Conservation (phyloP, 2,113 vertebrate genomes). For the Trinectes maculatus region DNA sequence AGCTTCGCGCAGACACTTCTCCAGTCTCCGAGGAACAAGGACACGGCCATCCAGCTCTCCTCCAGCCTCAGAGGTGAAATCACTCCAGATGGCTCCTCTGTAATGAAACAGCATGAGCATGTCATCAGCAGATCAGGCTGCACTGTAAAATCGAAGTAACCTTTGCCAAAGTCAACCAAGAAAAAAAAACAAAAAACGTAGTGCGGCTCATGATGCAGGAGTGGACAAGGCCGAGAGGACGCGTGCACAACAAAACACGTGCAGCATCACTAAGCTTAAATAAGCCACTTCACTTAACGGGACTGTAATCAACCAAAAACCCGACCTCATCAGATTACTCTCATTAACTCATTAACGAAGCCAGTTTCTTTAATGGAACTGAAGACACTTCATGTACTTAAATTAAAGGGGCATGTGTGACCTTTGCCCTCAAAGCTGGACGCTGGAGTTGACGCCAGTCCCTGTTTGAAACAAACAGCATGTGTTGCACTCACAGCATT, state of each 20-base stretch:
- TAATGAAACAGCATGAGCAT: slow-evolving; percentile 32
- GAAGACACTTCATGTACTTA: neutral
- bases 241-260: slow-evolving; percentile 44
- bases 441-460: too few species aligned
- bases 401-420: neutral
- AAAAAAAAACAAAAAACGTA: neutral
- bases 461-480: too few species aligned
- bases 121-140: slow-evolving; percentile 7
- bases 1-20: neutral
- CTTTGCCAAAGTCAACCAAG: slow-evolving; percentile 4
- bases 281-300: slow-evolving; percentile 63
- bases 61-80: neutral
- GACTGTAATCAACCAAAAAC: slow-evolving; percentile 59
- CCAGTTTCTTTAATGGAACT: neutral
- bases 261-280: slow-evolving; percentile 46
- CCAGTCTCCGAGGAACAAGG: slow-evolving; percentile 2
- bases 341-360: too few species aligned
- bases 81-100: slow-evolving; percentile 29
- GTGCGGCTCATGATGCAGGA: too few species aligned
- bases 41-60: neutral
- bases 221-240: neutral
- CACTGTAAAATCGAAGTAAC: slow-evolving; percentile 2
- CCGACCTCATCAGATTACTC: slow-evolving; percentile 64
- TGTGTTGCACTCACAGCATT: too few species aligned
- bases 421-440: too few species aligned